Base-by-base conservation (phyloP, 2,888 invertebrate species). In the Coenonympha arcania region DNA sequence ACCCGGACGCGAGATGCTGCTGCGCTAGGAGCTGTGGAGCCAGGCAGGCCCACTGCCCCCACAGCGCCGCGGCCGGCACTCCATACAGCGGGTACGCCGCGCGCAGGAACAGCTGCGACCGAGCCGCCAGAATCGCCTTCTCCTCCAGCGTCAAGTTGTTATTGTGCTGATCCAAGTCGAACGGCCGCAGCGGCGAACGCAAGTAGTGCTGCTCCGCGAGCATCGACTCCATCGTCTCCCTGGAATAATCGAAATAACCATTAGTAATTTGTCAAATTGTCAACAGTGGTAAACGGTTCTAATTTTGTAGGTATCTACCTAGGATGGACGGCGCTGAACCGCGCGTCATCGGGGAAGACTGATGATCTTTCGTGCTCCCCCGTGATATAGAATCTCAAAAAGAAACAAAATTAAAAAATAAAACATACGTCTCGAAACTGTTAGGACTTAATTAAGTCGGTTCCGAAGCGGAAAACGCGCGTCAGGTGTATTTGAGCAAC, bases 201-300 rank as follows among this genome's bases (percentile, higher is more conserved):
- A 94, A 87, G 64, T 94, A 91, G 64, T 94, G 93, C 79, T 95
- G 94, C 69, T 95, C 94, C 34, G 92, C 93, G 65, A 95, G 76
- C 92, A 95, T 93, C 46, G 92, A 92, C 78, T 95, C 95, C 95
- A 95, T 95, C 50, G 94, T 94, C 84, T 95, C 95, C 81, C 95
- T 94, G 90, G 61, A 83, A 86, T 57, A 65, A 62, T 50, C 65
- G 53, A 63, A 15, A 41, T 4, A 9, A 37, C 44, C 13, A 36
- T 58, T 43, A 56, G 60, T 48, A 9, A 46, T 52, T 16, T 55
- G 49, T 62, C 61, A 56, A 64, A 30, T 31, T 11, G 16, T 18
- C 28, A 36, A 16, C 42, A 36, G 15, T 22, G 24, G 9, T 45
- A 45, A 53, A 42, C 40, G 51, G n/a, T n/a, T n/a, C n/a, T 49